These are phyloP conservation scores for Halocynthia roretzi DNA, from an alignment of 23 tunicate genomes.

Conservation along the genomic window DNA sequence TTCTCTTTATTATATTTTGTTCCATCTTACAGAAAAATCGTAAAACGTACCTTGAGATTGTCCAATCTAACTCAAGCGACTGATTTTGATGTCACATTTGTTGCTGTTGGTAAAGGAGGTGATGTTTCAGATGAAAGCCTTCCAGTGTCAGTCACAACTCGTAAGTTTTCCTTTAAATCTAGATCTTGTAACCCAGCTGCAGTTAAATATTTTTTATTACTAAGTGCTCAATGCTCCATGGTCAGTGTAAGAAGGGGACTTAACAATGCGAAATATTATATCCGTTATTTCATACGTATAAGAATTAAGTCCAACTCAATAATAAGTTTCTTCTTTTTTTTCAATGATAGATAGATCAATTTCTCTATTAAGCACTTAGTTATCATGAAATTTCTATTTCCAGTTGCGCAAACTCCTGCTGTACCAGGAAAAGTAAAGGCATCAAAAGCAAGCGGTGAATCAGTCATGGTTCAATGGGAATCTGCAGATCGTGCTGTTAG, in stretches of 20 bases:
- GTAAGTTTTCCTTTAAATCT: conserved; percentile 22
- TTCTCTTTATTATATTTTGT: no score
- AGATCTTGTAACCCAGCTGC: background rate
- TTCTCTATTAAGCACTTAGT: no score
- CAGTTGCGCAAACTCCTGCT: conserved; percentile 48
- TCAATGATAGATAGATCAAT: no score
- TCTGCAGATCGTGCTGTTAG: conserved; percentile 33
- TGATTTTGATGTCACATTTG: conserved; percentile 43
- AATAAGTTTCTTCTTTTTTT: no score
- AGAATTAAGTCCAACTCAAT: background rate
- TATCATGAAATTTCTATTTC: background rate
- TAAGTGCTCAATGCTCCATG: no score
- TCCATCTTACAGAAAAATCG: no score
- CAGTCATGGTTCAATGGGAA: conserved; percentile 48
- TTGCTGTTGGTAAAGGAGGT: conserved; percentile 60
- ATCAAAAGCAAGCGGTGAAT: conserved; percentile 33
- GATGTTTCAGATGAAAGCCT: conserved; percentile 43
- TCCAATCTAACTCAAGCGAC: conserved; percentile 40
- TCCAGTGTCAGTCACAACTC: conserved; percentile 33
- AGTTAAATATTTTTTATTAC: no score
- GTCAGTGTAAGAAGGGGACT: no score
- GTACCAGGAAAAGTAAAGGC: conserved; percentile 30
- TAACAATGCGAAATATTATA: no score
- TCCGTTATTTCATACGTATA: no score
- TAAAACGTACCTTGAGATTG: background rate